Evolutionary conservation across 2,113 vertebrate genomes (phyloP), one percentile per base, ranked within the genome.

Genomic region (Apodemus speciosus): DNA sequence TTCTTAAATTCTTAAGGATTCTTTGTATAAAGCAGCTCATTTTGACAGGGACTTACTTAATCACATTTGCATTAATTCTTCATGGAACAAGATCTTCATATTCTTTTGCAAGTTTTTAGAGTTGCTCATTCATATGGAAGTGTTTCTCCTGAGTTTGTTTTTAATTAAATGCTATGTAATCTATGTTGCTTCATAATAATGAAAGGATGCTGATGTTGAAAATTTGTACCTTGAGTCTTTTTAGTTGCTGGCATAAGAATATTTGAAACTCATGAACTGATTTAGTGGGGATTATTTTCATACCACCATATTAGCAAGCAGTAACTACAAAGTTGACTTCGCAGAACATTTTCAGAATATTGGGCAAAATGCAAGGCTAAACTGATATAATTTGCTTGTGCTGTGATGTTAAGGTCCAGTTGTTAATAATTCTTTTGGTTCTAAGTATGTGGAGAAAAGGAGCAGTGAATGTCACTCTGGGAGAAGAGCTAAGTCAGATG

Each of bases 401-500:
- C 86, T 86, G 32, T 81, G 69, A 64, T 93, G n/a, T 95, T 94
- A 91, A 92, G 93, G 64, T 85, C 43, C 30, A 92, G 10, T 86
- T 94, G 89, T 93, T 97, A 88, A 75, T 93, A 94, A 38, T 91
- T 95, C n/a, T 90, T 97, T 96, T 75, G n/a, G 86, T 60, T 95
- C 92, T 89, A 85, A 96, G 40, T 72, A 95, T 88, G 91, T 80
- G 80, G 92, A 94, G 80, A 95, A 87, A 93, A 96, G 80, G 84
- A 94, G 14, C 62, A 89, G 9, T 79, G 95, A 21, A 85, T 93
- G 89, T 95, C 92, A 95, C 49, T 94, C 38, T 66, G 56, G 93
- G 90, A 95, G 62, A 94, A 88, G 96, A 96, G 85, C 90, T 96
- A 96, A 94, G 32, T 97, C 95, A 94, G 40, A 94, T 94, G 92